phyloP scores from a whole-genome alignment of 2,888 invertebrate genomes.

The Neoscelio sp. region DNA sequence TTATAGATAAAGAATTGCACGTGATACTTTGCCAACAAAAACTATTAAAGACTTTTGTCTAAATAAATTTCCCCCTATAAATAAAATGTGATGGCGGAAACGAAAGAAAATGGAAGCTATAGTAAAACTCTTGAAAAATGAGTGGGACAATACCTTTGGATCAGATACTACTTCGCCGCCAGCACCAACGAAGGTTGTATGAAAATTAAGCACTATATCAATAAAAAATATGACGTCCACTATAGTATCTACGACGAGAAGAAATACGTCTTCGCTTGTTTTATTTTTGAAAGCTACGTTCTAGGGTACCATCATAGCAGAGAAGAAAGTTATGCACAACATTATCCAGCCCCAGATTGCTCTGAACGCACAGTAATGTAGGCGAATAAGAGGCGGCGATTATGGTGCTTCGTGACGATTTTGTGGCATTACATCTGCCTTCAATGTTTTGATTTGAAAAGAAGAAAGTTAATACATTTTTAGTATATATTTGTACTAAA shows the following conservation, averaged over 20 bases:
- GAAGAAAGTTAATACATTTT: not conserved
- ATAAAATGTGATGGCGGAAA: conserved; percentile 1
- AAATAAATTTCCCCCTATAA: not conserved
- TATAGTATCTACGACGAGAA: conserved; percentile 98
- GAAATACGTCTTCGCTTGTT: conserved; percentile 97
- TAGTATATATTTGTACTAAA: too few species aligned
- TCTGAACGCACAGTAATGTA: conserved; percentile 99
- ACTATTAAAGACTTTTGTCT: too few species aligned
- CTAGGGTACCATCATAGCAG: conserved; percentile 99
- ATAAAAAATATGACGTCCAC: conserved; percentile 99
- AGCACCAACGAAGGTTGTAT: conserved; percentile 99
- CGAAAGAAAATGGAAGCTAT: not conserved
- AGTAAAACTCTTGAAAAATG: not conserved
- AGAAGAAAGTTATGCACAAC: conserved; percentile 99
- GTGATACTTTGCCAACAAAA: too few species aligned
- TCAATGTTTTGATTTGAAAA: conserved; percentile 96
- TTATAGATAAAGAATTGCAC: too few species aligned
- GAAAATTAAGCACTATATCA: conserved; percentile 99
- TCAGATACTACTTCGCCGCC: conserved; percentile 99
- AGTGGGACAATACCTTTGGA: conserved; percentile 89
- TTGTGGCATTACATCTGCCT: conserved; percentile 98
- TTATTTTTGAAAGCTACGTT: conserved; percentile 99
- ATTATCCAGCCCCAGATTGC: conserved; percentile 99
- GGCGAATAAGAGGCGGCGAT: conserved; percentile 99
- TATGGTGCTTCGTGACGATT: conserved; percentile 99